These are phyloP conservation scores for Forbesichthys papilliferus DNA, from an alignment of 2,113 vertebrate species.

Conservation along the genomic window DNA sequence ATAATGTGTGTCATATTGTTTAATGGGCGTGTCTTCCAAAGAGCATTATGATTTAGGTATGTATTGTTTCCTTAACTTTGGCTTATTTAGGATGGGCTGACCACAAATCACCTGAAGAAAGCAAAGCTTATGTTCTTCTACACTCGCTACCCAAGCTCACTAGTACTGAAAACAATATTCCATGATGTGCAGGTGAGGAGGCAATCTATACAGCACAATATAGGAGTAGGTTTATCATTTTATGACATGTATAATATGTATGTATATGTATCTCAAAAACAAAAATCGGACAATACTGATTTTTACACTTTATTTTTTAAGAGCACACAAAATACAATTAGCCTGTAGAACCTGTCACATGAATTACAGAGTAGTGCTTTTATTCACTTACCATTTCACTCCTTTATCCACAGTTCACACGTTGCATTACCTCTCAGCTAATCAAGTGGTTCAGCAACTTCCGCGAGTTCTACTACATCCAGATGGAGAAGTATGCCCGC, in stretches of 20 bases:
- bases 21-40: background rate
- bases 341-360: background rate
- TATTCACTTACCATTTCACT: slow-evolving; percentile 39
- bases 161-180: slow-evolving; percentile 87
- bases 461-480: slow-evolving; percentile 94
- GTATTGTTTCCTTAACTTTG: slow-evolving; percentile 74
- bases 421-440: slow-evolving; percentile 91
- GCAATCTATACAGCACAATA: background rate
- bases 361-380: background rate
- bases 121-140: slow-evolving; percentile 95
- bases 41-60: background rate
- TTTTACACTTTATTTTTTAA: too few relatives aligned
- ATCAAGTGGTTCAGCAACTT: slow-evolving; percentile 99
- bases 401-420: slow-evolving; percentile 81
- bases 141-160: slow-evolving; percentile 89
- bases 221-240: background rate
- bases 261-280: background rate
- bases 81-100: slow-evolving; percentile 82
- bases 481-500: slow-evolving; percentile 91
- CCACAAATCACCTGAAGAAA: slow-evolving; percentile 87
- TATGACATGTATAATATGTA: background rate
- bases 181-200: slow-evolving; percentile 85
- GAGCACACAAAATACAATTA: too few relatives aligned
- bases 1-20: slow-evolving; percentile 29
- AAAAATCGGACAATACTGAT: background rate